Evolutionary conservation across 2,888 invertebrate genomes (phyloP), one percentile per base, ranked within the genome.

Genomic region (Lasius fuliginosus): DNA sequence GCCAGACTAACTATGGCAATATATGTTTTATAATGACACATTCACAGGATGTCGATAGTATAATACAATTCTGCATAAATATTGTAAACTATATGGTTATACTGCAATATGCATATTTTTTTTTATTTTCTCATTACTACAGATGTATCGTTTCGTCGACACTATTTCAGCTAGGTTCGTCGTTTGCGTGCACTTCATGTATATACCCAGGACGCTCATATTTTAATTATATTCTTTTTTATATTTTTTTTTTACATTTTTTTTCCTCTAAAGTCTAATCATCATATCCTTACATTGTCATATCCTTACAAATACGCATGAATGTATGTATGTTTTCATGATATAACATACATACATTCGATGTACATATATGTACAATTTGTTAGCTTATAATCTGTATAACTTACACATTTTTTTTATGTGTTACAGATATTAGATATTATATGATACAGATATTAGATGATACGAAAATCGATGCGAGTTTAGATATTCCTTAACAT

Each of bases 211-310:
- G 88, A 92, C 90, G 91, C 90, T 91, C 89, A 93, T 94, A 93
- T 94, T 94, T 94, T 94, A 93, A 93, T 93, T 93, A 94, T 93
- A 94, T 92, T 92, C 90, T 92, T 92, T 91, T 92, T 92, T 88
- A 89, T 81, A 53, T 85, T 84, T 87, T 89, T 85, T 87, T 87
- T 86, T 42, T 40, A 18, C 53, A 56, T 60, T 71, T 56, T 56
- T 23, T 53, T 74, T 30, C 30, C 23, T 88, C 89, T 92, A 90
- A 85, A 87, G 84, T 53, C 87, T 90, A 89, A 83, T 89, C 27
- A n/a, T 67, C 12, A 33, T 36, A 12, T 33, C 12, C 65, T 30
- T 15, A 8, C 36, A 27, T 36, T 74, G 86, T 87, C 86, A 76
- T 87, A 86, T 84, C 64, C 30, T 64, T 64, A 84, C 84, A 87